Evolutionary conservation across 2,113 vertebrate species (phyloP), one percentile per base, ranked within the genome.

Genomic region (Mohoua ochrocephala): DNA sequence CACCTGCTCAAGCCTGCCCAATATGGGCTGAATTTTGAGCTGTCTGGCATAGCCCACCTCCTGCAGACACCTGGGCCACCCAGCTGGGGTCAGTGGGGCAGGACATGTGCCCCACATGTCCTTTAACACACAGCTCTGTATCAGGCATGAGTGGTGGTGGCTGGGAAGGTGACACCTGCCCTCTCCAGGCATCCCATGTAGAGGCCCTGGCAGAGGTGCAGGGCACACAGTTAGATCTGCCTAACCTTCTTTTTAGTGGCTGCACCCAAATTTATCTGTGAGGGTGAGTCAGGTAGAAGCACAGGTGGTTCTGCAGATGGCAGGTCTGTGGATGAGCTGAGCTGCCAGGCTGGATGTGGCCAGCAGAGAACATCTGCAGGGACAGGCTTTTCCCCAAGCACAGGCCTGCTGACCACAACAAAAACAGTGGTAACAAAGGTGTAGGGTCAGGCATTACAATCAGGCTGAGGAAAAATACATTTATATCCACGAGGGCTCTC

Each of bases 111-210:
- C n/a, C n/a, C n/a, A n/a, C n/a, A n/a, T n/a, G n/a, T n/a, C n/a
- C n/a, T 69, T 80, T 64, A 54, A 63, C 15, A 60, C 15, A 31
- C 14, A 4, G 26, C 27, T n/a, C 41, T 2, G 3, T 37, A 59
- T n/a, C 45, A 49, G 63, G n/a, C 0, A 0, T 44, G 49, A 77
- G 41, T 0, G 1, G 31, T 44, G n/a, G 10, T 60, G 77, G n/a
- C 23, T 33, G 44, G 42, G 42, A 65, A 30, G 30, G 17, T 35
- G 65, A 39, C 39, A 49, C 26, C 22, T 41, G 12, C 45, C 68
- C 74, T 69, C 68, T 53, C 64, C 80, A 74, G 54, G 16, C 26
- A 31, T 30, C 39, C 22, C 56, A 28, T 17, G 13, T 8, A 21
- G 60, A 78, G 52, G 82, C 28, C 20, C 42, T 75, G 70, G 50